Evolutionary conservation across 2,888 invertebrate species (phyloP).

Genomic region (Zygothrica quintamaculata): DNA sequence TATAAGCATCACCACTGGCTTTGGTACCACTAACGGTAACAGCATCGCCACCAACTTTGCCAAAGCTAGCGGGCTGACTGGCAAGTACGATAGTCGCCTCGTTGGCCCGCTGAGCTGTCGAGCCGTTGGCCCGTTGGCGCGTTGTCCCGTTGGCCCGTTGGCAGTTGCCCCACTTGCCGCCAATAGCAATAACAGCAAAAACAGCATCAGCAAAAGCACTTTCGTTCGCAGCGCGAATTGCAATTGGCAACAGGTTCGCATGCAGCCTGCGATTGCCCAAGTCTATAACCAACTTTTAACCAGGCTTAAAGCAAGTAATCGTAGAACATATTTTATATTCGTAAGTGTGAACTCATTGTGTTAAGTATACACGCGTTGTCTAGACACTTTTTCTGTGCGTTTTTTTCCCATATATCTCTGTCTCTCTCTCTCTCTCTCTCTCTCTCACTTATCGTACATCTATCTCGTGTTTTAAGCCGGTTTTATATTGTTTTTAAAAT

Average conservation of each 20-base stretch:
- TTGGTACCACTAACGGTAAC: conserved; percentile 32
- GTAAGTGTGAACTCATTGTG: conserved; percentile 27
- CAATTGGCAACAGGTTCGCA: conserved; percentile 61
- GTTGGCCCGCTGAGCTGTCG: conserved; percentile 10
- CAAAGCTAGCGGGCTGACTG: background rate
- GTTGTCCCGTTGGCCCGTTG: conserved; percentile 46
- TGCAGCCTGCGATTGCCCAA: conserved; percentile 56
- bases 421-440: no score
- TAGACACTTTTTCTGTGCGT: conserved; percentile 23
- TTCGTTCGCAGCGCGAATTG: conserved; percentile 53
- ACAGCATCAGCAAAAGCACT: conserved; percentile 52
- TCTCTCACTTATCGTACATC: no score
- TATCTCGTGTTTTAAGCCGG: no score
- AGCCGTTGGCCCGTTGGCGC: background rate
- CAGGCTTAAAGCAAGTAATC: no score
- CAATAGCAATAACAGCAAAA: conserved; percentile 41
- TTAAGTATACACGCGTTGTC: conserved; percentile 16
- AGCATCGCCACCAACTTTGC: conserved; percentile 19
- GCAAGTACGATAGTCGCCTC: background rate
- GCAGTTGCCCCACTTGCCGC: conserved; percentile 19
- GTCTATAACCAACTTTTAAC: conserved; percentile 9
- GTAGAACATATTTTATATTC: background rate
- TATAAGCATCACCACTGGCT: conserved; percentile 2
- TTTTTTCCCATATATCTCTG: background rate
- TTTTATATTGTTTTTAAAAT: background rate